phyloP scores from a whole-genome alignment of 35 echinoderm and acorn worm species.

The Apostichopus parvimensis region DNA sequence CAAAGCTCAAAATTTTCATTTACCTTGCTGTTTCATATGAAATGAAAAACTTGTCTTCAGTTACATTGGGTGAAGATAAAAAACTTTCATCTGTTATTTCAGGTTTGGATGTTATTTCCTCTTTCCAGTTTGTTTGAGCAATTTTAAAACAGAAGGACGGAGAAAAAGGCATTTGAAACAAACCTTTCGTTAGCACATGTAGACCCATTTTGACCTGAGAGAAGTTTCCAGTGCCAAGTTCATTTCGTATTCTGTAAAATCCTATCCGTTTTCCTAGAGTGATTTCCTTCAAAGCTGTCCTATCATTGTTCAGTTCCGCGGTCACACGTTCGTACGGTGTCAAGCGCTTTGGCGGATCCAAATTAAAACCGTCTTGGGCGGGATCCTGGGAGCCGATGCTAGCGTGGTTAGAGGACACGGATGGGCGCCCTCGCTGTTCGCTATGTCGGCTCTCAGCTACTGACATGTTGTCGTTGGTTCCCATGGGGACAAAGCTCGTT shows the following conservation, averaged over 20 bases:
- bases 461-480: constrained; percentile 59
- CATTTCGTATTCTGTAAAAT: constrained; percentile 95
- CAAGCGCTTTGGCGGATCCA: constrained; percentile 53
- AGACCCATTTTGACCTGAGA: constrained; percentile 98
- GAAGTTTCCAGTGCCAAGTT: constrained; percentile 97
- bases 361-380: constrained; percentile 44
- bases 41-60: no score
- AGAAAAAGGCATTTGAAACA: background rate
- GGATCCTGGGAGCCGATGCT: constrained; percentile 54
- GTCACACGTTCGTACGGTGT: constrained; percentile 89
- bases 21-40: no score
- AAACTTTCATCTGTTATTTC: no score
- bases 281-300: constrained; percentile 84
- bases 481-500: background rate
- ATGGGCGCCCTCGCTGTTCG: constrained; percentile 47
- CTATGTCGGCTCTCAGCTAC: constrained; percentile 47
- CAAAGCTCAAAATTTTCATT: no score
- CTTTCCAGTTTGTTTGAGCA: no score
- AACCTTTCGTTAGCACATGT: constrained; percentile 98
- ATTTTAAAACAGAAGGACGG: no score
- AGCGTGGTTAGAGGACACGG: constrained; percentile 49
- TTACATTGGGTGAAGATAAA: no score
- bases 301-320: constrained; percentile 92
- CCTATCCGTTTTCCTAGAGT: constrained; percentile 95
- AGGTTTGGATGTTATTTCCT: no score